Base-by-base conservation (phyloP, 2,888 invertebrate genomes). In the Mellilla xanthometata region DNA sequence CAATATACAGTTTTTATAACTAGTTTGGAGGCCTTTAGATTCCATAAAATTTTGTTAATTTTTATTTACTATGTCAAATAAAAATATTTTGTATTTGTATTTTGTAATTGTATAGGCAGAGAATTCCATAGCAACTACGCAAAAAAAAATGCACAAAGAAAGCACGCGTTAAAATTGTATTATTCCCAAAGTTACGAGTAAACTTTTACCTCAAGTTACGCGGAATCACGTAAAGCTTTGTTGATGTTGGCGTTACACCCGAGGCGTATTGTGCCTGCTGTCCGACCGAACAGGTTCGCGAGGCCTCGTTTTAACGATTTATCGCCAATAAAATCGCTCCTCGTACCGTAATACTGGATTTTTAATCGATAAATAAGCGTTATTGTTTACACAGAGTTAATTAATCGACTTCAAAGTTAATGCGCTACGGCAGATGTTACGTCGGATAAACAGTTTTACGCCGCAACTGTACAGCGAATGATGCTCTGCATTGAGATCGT, bases 241-340 rank as follows among this genome's bases (percentile, higher is more conserved):
- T 27, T 27, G n/a, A 23, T 33, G 26, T 29, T 24, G 11, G 26
- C 32, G 32, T 26, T n/a, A n/a, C n/a, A n/a, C 26, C 12, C 27
- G 8, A n/a, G 22, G 19, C 28, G 11, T 12, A 19, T 10, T 30
- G 50, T 57, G 54, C 54, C 57, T 52, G 54, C 60, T 24, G 6
- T 8, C 10, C 10, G 24, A 29, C 36, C n/a, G n/a, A n/a, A 11
- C 7, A 9, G 44, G 33, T 38, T 56, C 46, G 58, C 51, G 58
- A 59, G 62, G 62, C 60, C 64, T 62, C 65, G 65, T 70, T 60
- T 52, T 52, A 34, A 51, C 61, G 60, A 74, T 76, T 72, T 74
- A 73, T 72, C 56, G 64, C 53, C 63, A 65, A 69, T 76, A 70
- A 74, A n/a, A 76, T 63, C 69, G 59, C 61, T 60, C 47, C 51